Evolutionary conservation across 2,797 vertebrate species (phyloP).

Genomic region (Choloepus didactylus): DNA sequence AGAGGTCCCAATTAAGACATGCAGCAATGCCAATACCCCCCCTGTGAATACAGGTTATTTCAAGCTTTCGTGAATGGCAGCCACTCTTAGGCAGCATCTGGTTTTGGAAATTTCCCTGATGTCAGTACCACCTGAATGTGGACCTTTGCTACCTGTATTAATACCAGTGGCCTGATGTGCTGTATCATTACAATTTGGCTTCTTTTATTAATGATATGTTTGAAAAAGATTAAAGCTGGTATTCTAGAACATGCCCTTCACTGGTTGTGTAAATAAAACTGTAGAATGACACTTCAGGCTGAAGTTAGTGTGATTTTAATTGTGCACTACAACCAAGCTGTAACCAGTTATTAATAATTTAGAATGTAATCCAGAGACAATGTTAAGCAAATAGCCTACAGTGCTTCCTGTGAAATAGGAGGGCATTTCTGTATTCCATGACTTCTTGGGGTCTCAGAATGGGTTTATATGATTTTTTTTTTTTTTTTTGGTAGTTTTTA

Average conservation of each 20-base stretch:
- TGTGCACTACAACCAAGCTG: constrained; percentile 91
- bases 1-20: constrained; percentile 92
- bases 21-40: constrained; percentile 93
- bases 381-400: constrained; percentile 90
- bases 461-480: constrained; percentile 89
- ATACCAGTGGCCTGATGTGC: constrained; percentile 95
- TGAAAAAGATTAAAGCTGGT: constrained; percentile 94
- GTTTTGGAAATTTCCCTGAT: constrained; percentile 94
- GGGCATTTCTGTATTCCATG: constrained; percentile 91
- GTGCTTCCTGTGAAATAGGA: constrained; percentile 90
- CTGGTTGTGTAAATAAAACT: constrained; percentile 93
- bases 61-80: constrained; percentile 94
- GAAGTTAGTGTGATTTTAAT: constrained; percentile 92
- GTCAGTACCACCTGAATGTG: constrained; percentile 92
- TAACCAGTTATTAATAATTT: constrained; percentile 89
- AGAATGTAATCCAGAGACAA: constrained; percentile 91
- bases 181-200: constrained; percentile 96
- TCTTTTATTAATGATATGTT: constrained; percentile 91
- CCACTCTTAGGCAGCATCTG: constrained; percentile 93
- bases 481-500: constrained; percentile 93
- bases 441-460: constrained; percentile 91
- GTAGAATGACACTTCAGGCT: constrained; percentile 91
- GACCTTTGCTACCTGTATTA: constrained; percentile 93
- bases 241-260: constrained; percentile 94
- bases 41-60: constrained; percentile 94